phyloP scores from a whole-genome alignment of 2,113 vertebrate genomes.

The Cyphomyrus discorhynchus region DNA sequence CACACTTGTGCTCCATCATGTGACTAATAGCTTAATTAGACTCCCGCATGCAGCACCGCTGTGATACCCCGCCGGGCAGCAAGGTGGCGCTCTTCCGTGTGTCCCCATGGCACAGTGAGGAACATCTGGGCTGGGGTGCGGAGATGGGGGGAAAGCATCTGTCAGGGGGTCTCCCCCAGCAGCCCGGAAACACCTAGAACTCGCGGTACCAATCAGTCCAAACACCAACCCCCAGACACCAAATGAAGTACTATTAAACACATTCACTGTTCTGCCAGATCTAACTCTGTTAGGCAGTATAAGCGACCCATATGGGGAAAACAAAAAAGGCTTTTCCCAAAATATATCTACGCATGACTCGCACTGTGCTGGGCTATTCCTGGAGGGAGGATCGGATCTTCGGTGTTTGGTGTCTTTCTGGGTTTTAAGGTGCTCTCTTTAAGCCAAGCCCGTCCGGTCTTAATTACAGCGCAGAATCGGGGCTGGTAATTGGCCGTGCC shows the following conservation, averaged over 20 bases:
- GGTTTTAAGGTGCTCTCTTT: background rate
- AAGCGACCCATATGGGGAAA: background rate
- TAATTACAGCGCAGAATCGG: background rate
- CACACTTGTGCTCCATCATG: constrained; percentile 34
- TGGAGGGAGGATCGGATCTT: background rate
- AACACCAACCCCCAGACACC: background rate
- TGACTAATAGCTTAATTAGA: constrained; percentile 42
- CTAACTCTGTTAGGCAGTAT: background rate
- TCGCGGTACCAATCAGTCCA: background rate
- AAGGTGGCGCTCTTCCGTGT: background rate
- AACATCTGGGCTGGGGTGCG: constrained; percentile 27
- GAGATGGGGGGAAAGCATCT: background rate
- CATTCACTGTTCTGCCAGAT: background rate
- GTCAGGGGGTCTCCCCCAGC: background rate
- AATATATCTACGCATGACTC: background rate
- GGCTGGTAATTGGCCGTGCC: background rate
- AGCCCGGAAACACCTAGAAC: background rate
- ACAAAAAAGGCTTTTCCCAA: background rate
- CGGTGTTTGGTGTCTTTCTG: background rate
- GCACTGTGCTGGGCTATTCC: no score
- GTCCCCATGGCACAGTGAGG: background rate
- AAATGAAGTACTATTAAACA: background rate
- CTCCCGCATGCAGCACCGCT: constrained; percentile 14
- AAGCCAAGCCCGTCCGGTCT: background rate
- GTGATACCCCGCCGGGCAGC: constrained; percentile 19